A percentile compares a stretch with the other conserved stretches of the same genome.
Conservation (phyloP, 2,888 invertebrate genomes). For the Melanostoma scalare region DNA sequence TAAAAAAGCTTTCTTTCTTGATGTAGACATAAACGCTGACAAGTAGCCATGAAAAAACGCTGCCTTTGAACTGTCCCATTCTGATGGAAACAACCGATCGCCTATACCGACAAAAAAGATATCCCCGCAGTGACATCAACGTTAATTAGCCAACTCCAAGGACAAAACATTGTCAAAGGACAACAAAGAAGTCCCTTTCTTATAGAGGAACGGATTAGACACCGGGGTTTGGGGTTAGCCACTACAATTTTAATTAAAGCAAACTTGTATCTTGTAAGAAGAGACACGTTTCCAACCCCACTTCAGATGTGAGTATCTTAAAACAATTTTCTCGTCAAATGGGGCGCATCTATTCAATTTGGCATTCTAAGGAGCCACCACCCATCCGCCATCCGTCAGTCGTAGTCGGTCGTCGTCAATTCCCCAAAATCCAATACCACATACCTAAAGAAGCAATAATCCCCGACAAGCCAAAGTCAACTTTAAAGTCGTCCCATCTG, state of each 20-base stretch:
- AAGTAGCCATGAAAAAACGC: too few relatives aligned
- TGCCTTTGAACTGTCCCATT: too few relatives aligned
- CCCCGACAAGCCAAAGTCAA: constrained; percentile 25
- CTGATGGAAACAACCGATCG: background rate
- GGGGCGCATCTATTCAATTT: constrained; percentile 69
- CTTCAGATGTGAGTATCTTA: constrained; percentile 12
- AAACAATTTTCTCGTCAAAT: constrained; percentile 71
- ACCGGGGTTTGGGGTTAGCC: background rate
- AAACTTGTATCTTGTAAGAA: constrained; percentile 36
- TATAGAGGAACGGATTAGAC: constrained; percentile 17
- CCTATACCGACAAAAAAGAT: constrained; percentile 30
- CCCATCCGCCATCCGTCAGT: constrained; percentile 14
- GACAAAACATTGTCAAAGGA: constrained; percentile 64
- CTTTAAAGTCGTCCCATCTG: constrained; percentile 55
- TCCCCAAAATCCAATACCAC: constrained; percentile 26
- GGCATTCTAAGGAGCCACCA: constrained; percentile 65
- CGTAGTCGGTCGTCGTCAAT: constrained; percentile 39
- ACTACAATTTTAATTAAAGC: constrained; percentile 67
- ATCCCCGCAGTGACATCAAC: constrained; percentile 31
- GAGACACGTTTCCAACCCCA: background rate
- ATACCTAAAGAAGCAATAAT: background rate
- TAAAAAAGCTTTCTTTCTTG: too few relatives aligned
- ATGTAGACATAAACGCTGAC: too few relatives aligned
- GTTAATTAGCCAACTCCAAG: constrained; percentile 61
- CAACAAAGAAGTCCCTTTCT: constrained; percentile 54